phyloP scores from a whole-genome alignment of 1,140 invertebrate genomes.

The Drosophila littoralis region DNA sequence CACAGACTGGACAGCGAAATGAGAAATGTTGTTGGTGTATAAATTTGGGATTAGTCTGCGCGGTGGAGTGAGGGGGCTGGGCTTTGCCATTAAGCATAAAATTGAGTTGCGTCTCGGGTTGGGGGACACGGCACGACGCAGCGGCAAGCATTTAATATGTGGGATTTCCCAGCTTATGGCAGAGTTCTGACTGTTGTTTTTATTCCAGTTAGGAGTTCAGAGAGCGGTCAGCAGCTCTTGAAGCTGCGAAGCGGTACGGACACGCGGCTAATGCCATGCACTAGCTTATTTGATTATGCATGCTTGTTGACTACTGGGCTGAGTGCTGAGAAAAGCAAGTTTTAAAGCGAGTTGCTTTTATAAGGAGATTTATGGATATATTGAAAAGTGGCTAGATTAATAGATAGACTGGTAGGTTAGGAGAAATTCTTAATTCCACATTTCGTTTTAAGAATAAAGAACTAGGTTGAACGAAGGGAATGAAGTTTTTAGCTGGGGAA shows the following conservation, averaged over 20 bases:
- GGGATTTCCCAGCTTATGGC: constrained; percentile 50
- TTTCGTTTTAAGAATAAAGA: too few relatives aligned
- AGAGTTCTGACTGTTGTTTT: constrained; percentile 23
- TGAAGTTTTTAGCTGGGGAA: too few relatives aligned
- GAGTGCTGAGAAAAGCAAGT: neutral
- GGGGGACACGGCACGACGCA: constrained; percentile 4
- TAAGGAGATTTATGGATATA: neutral
- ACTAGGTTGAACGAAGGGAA: too few relatives aligned
- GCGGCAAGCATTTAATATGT: constrained; percentile 57
- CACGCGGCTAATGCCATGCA: constrained; percentile 12
- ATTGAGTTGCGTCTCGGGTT: constrained; percentile 57
- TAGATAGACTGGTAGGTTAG: too few relatives aligned
- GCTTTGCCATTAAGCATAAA: constrained; percentile 53
- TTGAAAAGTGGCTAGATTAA: neutral
- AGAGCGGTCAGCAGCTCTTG: constrained; percentile 16
- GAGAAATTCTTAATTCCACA: too few relatives aligned
- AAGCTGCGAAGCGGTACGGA: constrained; percentile 14
- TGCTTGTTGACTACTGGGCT: neutral
- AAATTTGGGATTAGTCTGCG: constrained; percentile 50
- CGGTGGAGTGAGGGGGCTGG: neutral
- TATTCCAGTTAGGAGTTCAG: constrained; percentile 13
- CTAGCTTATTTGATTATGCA: constrained; percentile 11
- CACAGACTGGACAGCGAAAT: constrained; percentile 15
- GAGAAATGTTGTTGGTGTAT: constrained; percentile 12
- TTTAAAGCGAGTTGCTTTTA: neutral